Percentiles rank a stretch among this genome's conserved stretches.
Evolutionary conservation across 1,140 invertebrate genomes (phyloP).

Genomic region (Cyrtorhinus lividipennis): DNA sequence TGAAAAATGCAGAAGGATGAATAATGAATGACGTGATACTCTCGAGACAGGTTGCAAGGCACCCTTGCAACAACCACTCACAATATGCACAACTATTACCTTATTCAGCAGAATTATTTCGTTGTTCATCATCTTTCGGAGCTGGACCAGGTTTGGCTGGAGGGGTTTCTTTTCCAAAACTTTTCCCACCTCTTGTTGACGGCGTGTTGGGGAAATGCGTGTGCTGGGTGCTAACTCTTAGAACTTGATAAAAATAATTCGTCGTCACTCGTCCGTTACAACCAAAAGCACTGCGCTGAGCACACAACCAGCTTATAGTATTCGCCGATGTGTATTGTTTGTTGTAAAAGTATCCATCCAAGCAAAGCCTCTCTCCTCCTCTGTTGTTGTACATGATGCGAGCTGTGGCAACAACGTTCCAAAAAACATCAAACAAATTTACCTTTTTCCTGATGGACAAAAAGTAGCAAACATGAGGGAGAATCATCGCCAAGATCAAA

Average conservation of each 20-base stretch:
- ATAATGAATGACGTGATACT: no score
- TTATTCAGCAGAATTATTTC: no score
- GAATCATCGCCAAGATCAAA: no score
- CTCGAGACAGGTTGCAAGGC: no score
- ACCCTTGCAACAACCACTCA: no score
- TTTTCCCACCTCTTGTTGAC: neutral
- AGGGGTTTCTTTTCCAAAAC: neutral
- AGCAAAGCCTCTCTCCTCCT: neutral
- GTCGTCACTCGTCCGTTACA: slow-evolving; percentile 3
- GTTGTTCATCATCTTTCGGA: no score
- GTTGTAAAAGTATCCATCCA: slow-evolving; percentile 3
- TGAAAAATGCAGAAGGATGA: no score
- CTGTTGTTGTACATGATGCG: neutral
- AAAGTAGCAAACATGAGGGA: no score
- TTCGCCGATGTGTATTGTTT: neutral
- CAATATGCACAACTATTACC: no score
- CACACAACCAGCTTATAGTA: neutral
- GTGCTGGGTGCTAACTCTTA: neutral
- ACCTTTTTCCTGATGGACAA: no score
- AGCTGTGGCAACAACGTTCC: neutral
- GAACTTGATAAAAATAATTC: neutral
- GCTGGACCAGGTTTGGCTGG: no score
- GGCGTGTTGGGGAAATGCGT: slow-evolving; percentile 1
- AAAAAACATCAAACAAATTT: neutral
- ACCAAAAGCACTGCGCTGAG: neutral